Conservation (phyloP, 2,113 vertebrate genomes). For the Lampris megalopsis region DNA sequence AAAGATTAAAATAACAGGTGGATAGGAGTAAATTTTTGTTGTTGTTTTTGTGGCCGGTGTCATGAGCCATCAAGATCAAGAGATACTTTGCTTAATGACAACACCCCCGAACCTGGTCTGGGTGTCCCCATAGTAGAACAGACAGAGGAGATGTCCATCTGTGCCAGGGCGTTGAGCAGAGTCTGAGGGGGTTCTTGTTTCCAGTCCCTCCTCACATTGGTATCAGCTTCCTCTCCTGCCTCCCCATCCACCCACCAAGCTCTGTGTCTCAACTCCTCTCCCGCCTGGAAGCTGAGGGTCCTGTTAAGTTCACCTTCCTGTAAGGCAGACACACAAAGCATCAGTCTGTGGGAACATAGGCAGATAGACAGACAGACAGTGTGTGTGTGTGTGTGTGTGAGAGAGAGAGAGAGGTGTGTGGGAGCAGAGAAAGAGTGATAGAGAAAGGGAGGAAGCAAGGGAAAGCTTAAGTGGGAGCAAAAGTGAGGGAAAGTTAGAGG, state of each 20-base stretch:
- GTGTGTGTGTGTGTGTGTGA: not conserved
- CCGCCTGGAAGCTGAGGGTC: slow-evolving; percentile 80
- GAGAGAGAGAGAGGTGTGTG: not conserved
- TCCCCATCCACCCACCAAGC: slow-evolving; percentile 42
- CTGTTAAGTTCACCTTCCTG: slow-evolving; percentile 79
- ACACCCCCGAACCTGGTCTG: slow-evolving; percentile 50
- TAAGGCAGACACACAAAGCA: slow-evolving; percentile 30
- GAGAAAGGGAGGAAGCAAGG: not conserved
- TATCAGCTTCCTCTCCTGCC: not conserved
- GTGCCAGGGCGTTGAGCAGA: slow-evolving; percentile 80
- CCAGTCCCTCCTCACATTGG: slow-evolving; percentile 74
- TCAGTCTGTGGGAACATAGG: slow-evolving; percentile 1
- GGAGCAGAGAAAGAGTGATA: not conserved
- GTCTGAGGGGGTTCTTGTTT: slow-evolving; percentile 77
- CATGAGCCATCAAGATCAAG: too few relatives aligned
- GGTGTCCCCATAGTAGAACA: slow-evolving; percentile 38
- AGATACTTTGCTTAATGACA: too few relatives aligned
- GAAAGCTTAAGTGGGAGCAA: not conserved
- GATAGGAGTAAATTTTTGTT: too few relatives aligned
- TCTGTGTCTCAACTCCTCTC: slow-evolving; percentile 72
- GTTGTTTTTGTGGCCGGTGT: too few relatives aligned
- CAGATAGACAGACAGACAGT: too few relatives aligned
- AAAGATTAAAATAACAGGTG: too few relatives aligned
- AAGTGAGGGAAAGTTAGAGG: not conserved
- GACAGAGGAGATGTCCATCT: slow-evolving; percentile 73